These are phyloP conservation scores for Malurus cyaneus DNA, from an alignment of 2,113 vertebrate genomes.

Conservation along the genomic window DNA sequence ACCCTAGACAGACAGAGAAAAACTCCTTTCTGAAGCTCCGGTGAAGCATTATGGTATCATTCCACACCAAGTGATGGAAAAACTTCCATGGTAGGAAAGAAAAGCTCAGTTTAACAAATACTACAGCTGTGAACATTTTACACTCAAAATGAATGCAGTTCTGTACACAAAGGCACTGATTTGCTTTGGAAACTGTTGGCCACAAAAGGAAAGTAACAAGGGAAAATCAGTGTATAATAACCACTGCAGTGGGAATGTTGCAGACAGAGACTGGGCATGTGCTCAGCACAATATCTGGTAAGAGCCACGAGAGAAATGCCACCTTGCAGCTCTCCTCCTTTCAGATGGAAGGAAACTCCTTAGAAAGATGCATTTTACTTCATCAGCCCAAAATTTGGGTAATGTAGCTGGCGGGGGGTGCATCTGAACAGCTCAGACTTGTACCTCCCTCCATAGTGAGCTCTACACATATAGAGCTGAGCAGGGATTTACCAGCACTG, in stretches of 20 bases:
- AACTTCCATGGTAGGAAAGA: background rate
- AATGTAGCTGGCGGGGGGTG: rapidly evolving
- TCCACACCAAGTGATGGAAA: background rate
- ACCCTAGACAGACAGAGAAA: background rate
- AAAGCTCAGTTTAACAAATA: background rate
- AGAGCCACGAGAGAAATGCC: background rate
- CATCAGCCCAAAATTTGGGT: background rate
- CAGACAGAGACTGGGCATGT: background rate
- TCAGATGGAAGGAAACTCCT: background rate
- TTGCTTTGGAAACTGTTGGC: background rate
- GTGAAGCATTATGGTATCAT: background rate
- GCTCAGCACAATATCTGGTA: background rate
- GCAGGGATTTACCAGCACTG: background rate
- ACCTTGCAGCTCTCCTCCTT: background rate
- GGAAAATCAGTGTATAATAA: background rate
- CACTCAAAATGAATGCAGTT: background rate
- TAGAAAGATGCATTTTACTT: background rate
- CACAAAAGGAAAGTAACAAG: background rate
- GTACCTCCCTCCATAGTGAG: rapidly evolving
- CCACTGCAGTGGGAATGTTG: background rate
- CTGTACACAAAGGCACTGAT: background rate
- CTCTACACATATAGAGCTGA: rapidly evolving
- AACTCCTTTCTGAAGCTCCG: background rate
- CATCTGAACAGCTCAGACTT: too few relatives aligned
- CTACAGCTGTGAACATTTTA: background rate